Conservation (phyloP, 2,797 vertebrate genomes). For the Podarcis siculus region DNA sequence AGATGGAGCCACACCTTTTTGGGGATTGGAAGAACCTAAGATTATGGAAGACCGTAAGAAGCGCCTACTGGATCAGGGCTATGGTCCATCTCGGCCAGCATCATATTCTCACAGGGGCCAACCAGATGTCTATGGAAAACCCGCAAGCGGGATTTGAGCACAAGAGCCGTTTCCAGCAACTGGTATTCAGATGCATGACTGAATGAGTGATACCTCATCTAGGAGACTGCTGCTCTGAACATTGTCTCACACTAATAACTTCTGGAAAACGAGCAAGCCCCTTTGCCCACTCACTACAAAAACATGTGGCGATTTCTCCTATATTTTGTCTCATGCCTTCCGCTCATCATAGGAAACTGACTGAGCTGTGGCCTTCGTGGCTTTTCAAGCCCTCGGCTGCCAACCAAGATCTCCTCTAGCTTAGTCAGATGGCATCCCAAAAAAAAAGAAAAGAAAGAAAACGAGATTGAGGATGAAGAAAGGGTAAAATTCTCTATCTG, state of each 20-base stretch:
- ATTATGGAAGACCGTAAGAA: too few relatives aligned
- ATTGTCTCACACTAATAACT: not conserved
- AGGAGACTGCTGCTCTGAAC: not conserved
- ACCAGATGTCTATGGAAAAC: too few relatives aligned
- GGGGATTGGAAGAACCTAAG: too few relatives aligned
- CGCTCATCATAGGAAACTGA: not conserved
- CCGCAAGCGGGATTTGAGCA: too few relatives aligned
- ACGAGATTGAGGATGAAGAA: conserved; percentile 27
- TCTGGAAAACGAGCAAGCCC: not conserved
- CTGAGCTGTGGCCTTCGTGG: not conserved
- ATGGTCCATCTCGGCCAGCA: too few relatives aligned
- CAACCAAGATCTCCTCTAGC: conserved; percentile 6
- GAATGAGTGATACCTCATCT: not conserved
- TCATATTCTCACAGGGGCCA: too few relatives aligned
- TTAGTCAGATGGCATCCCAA: conserved; percentile 39
- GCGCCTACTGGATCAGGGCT: too few relatives aligned
- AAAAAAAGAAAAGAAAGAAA: conserved; percentile 9
- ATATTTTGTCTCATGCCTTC: not conserved
- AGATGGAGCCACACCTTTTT: too few relatives aligned
- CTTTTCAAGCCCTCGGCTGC: conserved; percentile 7
- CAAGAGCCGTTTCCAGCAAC: too few relatives aligned
- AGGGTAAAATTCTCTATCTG: conserved; percentile 57
- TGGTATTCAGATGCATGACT: not conserved
- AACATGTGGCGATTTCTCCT: not conserved
- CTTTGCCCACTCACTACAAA: not conserved